phyloP scores from a whole-genome alignment of 2,113 vertebrate genomes.

The Equus przewalskii region DNA sequence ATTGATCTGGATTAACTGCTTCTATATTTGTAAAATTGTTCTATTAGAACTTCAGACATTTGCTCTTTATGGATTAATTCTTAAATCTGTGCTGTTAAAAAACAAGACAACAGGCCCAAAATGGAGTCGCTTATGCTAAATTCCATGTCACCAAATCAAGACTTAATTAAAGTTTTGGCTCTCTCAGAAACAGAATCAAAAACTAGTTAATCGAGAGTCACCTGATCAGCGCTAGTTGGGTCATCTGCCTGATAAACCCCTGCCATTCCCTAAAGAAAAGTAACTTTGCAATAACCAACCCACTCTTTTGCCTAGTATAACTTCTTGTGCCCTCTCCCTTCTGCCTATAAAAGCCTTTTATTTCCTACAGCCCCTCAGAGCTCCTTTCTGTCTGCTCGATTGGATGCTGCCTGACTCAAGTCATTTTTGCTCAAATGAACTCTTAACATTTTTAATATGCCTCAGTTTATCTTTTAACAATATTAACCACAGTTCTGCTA shows the following conservation, averaged over 20 bases:
- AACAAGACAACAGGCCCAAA: background rate
- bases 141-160: background rate
- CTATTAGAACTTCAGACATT: background rate
- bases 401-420: background rate
- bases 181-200: too few species aligned
- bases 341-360: too few species aligned
- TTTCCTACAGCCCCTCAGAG: background rate
- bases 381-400: background rate
- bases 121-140: background rate
- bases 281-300: too few species aligned
- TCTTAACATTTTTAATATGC: background rate
- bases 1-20: background rate
- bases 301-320: too few species aligned
- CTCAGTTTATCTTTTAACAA: background rate
- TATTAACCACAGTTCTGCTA: background rate
- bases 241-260: too few species aligned
- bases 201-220: too few species aligned
- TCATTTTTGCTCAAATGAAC: background rate
- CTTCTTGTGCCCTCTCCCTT: too few species aligned
- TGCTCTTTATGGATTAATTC: background rate
- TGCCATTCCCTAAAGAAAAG: too few species aligned
- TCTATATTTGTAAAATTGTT: background rate
- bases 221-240: too few species aligned
- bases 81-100: background rate
- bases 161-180: too few species aligned